Evolutionary conservation across 2,113 vertebrate species (phyloP).

Genomic region (Pseudolaguvia tuberculata): DNA sequence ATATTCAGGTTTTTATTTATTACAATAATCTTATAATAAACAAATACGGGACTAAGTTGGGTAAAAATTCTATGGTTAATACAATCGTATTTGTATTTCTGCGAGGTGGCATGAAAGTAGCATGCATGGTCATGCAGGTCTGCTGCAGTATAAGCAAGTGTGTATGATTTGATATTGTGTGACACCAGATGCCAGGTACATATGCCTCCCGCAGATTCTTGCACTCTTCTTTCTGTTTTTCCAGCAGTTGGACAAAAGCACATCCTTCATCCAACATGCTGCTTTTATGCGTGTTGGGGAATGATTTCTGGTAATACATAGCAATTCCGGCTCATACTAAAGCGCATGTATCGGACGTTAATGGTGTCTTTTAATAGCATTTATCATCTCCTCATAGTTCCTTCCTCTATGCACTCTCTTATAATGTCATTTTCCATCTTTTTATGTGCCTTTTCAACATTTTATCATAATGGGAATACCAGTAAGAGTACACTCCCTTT

Average conservation of each 20-base stretch:
- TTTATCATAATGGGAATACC: conserved; percentile 17
- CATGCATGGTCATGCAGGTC: background rate
- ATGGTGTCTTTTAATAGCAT: background rate
- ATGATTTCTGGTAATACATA: background rate
- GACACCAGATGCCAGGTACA: conserved; percentile 16
- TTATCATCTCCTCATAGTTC: background rate
- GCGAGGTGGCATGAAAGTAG: background rate
- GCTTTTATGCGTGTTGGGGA: background rate
- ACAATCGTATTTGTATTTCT: background rate
- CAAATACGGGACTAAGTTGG: no score
- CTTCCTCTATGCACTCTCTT: conserved; percentile 4
- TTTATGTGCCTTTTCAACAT: conserved; percentile 10
- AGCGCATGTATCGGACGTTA: background rate
- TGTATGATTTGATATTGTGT: conserved; percentile 10
- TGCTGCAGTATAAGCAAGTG: conserved; percentile 12
- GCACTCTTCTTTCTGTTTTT: conserved; percentile 2
- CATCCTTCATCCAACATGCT: conserved; percentile 9
- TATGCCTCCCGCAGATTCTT: conserved; percentile 17
- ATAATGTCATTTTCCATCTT: background rate
- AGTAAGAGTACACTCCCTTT: background rate
- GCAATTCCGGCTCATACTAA: background rate
- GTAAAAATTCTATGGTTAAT: background rate
- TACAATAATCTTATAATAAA: background rate
- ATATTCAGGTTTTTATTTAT: background rate
- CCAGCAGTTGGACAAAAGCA: conserved; percentile 16